Conservation (phyloP, 2,113 vertebrate genomes). For the Halcyon malimbica region DNA sequence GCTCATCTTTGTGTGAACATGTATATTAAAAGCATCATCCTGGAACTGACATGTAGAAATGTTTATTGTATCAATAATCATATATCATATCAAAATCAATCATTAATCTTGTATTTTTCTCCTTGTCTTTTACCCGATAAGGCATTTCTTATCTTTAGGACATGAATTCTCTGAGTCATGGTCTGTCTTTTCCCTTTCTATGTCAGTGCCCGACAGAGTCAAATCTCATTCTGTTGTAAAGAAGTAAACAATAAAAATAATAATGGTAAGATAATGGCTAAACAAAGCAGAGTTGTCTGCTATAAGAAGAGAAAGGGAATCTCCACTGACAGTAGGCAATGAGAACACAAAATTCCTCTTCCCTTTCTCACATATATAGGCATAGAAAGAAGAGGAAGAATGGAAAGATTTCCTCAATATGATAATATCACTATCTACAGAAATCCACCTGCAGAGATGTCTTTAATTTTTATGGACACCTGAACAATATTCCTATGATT, state of each 20-base stretch:
- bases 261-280: not conserved
- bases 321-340: not conserved
- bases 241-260: not conserved
- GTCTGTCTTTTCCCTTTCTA: not conserved
- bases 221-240: not conserved
- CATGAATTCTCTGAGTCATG: not conserved
- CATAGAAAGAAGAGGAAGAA: not conserved
- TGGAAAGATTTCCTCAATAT: not conserved
- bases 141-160: not conserved
- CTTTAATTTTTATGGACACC: not conserved
- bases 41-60: conserved; percentile 7
- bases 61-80: conserved; percentile 24
- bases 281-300: not conserved
- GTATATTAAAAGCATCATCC: not conserved
- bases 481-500: not conserved
- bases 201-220: not conserved
- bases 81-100: not conserved
- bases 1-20: not conserved
- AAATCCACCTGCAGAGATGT: not conserved
- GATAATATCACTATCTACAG: not conserved
- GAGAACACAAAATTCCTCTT: not conserved
- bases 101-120: not conserved
- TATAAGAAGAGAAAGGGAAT: not conserved
- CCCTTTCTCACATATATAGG: not conserved
- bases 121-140: not conserved